A percentile compares a stretch with the other conserved stretches of the same genome.
These are phyloP conservation scores for Syncerus caffer DNA, from an alignment of 2,797 vertebrate genomes.

Conservation along the genomic window DNA sequence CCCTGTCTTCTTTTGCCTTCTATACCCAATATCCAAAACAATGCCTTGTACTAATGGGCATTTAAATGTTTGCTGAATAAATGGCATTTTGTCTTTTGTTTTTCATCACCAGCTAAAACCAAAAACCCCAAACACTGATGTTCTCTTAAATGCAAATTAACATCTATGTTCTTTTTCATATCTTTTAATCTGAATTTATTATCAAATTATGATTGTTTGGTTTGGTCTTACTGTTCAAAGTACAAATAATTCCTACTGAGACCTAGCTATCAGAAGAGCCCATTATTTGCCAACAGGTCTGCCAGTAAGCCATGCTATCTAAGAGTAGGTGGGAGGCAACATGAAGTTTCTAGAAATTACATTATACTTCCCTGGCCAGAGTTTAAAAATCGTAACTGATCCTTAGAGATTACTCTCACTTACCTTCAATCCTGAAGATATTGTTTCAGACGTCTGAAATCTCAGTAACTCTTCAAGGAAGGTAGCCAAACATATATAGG, in stretches of 20 bases:
- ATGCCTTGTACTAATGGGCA: neutral
- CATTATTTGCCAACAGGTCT: neutral
- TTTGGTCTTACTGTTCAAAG: neutral
- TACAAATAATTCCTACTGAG: neutral
- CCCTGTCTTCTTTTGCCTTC: neutral
- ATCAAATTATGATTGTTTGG: neutral
- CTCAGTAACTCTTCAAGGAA: conserved; percentile 43
- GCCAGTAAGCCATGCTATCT: neutral
- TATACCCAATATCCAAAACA: neutral
- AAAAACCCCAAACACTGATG: neutral
- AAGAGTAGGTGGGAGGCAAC: neutral
- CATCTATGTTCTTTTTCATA: neutral
- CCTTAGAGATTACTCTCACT: neutral
- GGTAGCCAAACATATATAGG: neutral
- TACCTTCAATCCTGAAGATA: conserved; percentile 29
- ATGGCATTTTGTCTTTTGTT: neutral
- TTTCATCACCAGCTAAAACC: neutral
- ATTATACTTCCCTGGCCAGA: neutral
- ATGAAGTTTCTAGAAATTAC: neutral
- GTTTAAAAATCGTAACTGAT: neutral
- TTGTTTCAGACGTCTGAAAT: conserved; percentile 9
- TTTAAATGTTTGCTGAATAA: neutral
- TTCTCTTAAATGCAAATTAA: neutral
- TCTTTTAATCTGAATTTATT: neutral
- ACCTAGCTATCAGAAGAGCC: neutral